These are phyloP conservation scores for Diadophis punctatus DNA, from an alignment of 2,113 vertebrate species.

Conservation along the genomic window DNA sequence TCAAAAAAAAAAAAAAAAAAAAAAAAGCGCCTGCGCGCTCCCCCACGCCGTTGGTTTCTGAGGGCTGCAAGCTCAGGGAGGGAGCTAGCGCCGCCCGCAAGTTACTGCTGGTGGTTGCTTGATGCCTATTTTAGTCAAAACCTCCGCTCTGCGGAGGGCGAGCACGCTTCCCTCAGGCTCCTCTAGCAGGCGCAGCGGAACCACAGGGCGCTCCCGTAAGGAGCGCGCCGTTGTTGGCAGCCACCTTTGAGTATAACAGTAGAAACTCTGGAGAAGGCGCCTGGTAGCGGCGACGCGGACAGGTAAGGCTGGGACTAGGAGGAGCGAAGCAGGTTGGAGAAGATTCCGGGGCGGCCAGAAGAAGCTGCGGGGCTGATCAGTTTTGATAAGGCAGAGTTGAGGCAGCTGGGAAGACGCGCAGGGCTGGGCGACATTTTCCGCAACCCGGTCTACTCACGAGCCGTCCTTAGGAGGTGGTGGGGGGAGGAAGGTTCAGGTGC, in stretches of 20 bases:
- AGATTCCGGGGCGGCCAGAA: not conserved
- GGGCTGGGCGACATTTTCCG: not conserved
- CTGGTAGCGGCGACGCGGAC: no score
- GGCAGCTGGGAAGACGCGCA: no score
- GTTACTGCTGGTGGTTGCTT: not conserved
- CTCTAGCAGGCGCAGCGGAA: not conserved
- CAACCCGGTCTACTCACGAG: not conserved
- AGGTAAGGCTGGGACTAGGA: not conserved
- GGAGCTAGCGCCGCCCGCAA: constrained; percentile 36
- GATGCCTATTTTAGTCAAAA: constrained; percentile 53
- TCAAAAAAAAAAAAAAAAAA: not conserved
- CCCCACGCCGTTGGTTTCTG: not conserved
- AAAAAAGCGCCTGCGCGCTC: constrained; percentile 48
- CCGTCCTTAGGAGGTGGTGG: not conserved
- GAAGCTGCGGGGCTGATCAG: not conserved
- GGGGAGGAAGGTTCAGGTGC: not conserved
- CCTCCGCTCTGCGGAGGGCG: not conserved
- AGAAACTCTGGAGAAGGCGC: not conserved
- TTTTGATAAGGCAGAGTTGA: not conserved
- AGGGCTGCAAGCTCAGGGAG: not conserved
- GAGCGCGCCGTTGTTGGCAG: not conserved
- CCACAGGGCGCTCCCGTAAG: not conserved
- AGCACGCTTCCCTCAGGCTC: not conserved
- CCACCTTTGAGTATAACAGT: not conserved
- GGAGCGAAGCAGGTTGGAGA: not conserved